Base-by-base conservation (phyloP, 2,888 invertebrate species). In the Lepidochrysops patricia region DNA sequence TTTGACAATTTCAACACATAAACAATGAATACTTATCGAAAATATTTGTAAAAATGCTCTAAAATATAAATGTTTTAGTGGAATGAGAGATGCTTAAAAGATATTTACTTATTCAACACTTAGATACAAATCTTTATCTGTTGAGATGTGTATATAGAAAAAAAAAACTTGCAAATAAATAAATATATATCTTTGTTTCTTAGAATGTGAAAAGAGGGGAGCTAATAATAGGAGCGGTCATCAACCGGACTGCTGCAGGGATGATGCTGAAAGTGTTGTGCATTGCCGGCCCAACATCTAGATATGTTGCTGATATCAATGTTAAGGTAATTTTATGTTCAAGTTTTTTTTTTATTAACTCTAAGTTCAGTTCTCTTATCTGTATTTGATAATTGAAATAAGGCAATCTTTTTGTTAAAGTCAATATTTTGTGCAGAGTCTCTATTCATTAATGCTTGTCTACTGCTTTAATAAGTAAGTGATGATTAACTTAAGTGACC, bases 251-350 rank as follows among this genome's bases (percentile, higher is more conserved):
- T 67, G 91, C 92, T 63, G 91, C 92, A 34, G 94, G 94, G 63
- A 91, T 93, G 89, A 92, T 93, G 90, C 89, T 97, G 68, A 95
- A 95, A 82, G 93, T 98, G 25, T 88, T 97, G 57, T 97, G 97
- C 84, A 94, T 95, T 61, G 94, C 95, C 62, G 94, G 94, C 65
- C 94, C 93, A 58, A 92, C 92, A 67, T 93, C 94, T 52, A 91
- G 95, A 79, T 95, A 95, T 83, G 93, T 97, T 57, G 94, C 95
- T 58, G 96, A 97, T 81, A 92, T 97, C 67, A 94, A 94, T 80
- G 93, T 97, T 62, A 96, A 95, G 92, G 97, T 96, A 89, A 58
- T 4, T 74, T 25, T 1, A 26, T 35, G 3, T 1, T 19, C 2
- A 13, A 48, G 12, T 57, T 5, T 13, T 23, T n/a, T 6, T 57